These are phyloP conservation scores for Fragum whitleyi DNA, from an alignment of 2,888 invertebrate species.

Conservation along the genomic window DNA sequence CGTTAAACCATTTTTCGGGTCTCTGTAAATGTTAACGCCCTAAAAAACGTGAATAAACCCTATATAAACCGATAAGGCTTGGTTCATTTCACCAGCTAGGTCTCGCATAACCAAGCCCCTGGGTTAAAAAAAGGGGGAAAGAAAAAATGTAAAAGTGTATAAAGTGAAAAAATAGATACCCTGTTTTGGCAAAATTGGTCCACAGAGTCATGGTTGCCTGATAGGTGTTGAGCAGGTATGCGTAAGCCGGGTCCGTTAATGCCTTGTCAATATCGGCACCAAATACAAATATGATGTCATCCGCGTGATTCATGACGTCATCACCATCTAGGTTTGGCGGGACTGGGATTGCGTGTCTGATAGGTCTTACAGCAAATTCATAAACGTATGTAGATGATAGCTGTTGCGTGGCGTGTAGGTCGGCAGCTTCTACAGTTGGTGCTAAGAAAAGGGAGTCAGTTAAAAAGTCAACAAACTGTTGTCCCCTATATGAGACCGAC, in stretches of 20 bases:
- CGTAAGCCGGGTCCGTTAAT: background rate
- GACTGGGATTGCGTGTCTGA: background rate
- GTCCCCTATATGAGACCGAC: background rate
- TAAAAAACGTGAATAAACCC: too few species aligned
- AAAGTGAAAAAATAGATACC: too few species aligned
- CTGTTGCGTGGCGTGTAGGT: slow-evolving; percentile 9
- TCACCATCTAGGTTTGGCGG: background rate
- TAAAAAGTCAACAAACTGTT: slow-evolving; percentile 3
- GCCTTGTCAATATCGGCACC: slow-evolving; percentile 21
- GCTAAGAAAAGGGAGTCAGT: background rate
- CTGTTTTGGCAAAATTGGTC: slow-evolving; percentile 77
- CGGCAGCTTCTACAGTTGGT: background rate
- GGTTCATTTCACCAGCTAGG: too few species aligned
- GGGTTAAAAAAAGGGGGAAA: too few species aligned
- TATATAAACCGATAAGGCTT: too few species aligned
- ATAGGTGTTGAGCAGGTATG: background rate
- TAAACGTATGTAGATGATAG: background rate
- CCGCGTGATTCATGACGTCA: slow-evolving; percentile 34
- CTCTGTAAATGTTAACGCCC: too few species aligned
- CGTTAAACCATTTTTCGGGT: too few species aligned
- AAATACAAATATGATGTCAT: slow-evolving; percentile 40
- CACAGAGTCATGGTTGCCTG: slow-evolving; percentile 85
- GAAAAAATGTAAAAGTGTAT: too few species aligned
- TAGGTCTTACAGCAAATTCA: slow-evolving; percentile 6
- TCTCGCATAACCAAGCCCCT: too few species aligned